Base-by-base conservation (phyloP, 2,113 vertebrate species). In the Rhinolophus ferrumequinum region DNA sequence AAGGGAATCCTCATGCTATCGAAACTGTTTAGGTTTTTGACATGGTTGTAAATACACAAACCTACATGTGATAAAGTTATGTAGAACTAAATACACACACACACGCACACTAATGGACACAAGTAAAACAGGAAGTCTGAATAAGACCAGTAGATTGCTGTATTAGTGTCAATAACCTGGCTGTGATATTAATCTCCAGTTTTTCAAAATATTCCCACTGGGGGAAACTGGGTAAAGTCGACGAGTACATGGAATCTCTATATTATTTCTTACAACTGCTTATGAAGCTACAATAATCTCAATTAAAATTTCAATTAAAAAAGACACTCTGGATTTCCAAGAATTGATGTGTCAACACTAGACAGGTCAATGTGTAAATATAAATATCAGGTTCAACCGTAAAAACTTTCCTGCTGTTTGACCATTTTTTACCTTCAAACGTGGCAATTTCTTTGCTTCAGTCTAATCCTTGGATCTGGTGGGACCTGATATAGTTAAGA, bases 331-430 rank as follows among this genome's bases (percentile, higher is more conserved):
- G 30, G 66, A 79, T 66, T 58, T 84, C 28, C 54, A 83, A 16
- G 7, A 24, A 21, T 33, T 94, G 54, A 44, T 26, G 8, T 33
- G 13, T 41, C 76, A 91, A 64, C 10, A 3, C 13, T 10, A 88
- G 62, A 72, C 47, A 72, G 64, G n/a, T 79, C 28, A 60, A 33
- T 18, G 38, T 33, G 16, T 41, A 94, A 70, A 64, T 79, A 83
- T n/a, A 70, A 83, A 94, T 64, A 88, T 33, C 93, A 72, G 13
- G 26, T 47, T 93, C 69, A 90, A 41, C 66, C 30, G 77, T 91
- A 69, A 44, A 76, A 66, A 79, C n/a, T 77, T n/a, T 56, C 54
- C 66, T 92, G 72, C 35, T 64, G 10, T 88, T 79, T 79, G 44
- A 93, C 44, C 58, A 86, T 86, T 81, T 75, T 90, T 41, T 28